Evolutionary conservation across 2,888 invertebrate genomes (phyloP), one percentile per base, ranked within the genome.

Genomic region (Dolomedes plantarius): DNA sequence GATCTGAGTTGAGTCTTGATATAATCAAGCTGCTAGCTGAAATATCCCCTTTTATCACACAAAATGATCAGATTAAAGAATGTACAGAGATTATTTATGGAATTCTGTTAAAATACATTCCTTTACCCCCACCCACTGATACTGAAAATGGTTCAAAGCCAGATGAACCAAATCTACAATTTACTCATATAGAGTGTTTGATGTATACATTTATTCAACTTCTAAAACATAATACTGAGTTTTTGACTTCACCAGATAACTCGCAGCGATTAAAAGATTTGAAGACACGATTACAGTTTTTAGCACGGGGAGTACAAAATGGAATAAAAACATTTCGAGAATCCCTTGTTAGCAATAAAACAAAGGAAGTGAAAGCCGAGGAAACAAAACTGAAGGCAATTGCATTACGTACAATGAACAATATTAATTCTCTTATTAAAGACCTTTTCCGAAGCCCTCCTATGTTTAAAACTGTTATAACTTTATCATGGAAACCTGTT

Each of bases 361-460:
- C 93, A 71, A 95, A 95, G 89, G 94, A 95, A 90, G 92, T 95
- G 0, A 95, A 95, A 91, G 93, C 94, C 0, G 95, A 96, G 90
- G 95, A 96, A 90, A 95, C 96, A 89, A 92, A 92, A 88, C 90
- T 92, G 76, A 92, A 92, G 88, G 90, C 92, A 27, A 91, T 95
- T 36, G 97, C 98, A 13, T 93, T 98, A 65, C 96, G 96, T 91
- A 96, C 97, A 6, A 96, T 97, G 75, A 95, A 96, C 69, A 98
- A 98, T 91, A 97, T 98, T 88, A 97, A 96, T 90, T 94, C 95
- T 0, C 93, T 98, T 68, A 97, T 98, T 88, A 95, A 96, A 91
- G 98, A 98, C 92, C 93, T 98, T 89, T 98, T 98, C 92, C 96
- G 97, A 91, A 95, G 95, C 80, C 97, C 98, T 16, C 98, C 98